phyloP scores from a whole-genome alignment of 1,140 invertebrate genomes.

The Chironomus striatipennis region DNA sequence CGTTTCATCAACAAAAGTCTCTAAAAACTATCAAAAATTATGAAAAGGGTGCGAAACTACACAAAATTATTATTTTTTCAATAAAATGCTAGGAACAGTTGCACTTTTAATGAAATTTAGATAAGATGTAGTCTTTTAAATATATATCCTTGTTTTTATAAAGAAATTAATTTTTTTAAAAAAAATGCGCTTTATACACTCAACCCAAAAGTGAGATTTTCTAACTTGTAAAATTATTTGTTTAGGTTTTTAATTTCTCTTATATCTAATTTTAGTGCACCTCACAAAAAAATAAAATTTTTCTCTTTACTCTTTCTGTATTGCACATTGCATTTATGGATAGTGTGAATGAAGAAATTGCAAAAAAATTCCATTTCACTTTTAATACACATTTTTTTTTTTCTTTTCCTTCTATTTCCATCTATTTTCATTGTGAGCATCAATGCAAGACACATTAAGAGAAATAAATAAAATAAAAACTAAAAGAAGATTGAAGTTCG shows the following conservation, averaged over 20 bases:
- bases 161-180: too few relatives aligned
- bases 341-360: neutral
- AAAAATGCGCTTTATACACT: too few relatives aligned
- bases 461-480: too few relatives aligned
- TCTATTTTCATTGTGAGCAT: neutral
- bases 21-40: too few relatives aligned
- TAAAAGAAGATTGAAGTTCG: neutral
- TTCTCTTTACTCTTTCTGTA: neutral
- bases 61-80: too few relatives aligned
- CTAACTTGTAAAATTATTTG: neutral
- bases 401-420: neutral
- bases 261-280: neutral
- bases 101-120: too few relatives aligned
- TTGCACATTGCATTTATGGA: neutral
- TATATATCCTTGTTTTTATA: too few relatives aligned
- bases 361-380: constrained; percentile 1
- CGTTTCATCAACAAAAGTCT: too few relatives aligned
- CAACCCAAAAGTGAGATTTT: too few relatives aligned
- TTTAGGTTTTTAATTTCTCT: neutral
- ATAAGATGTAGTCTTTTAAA: too few relatives aligned
- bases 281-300: neutral
- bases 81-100: too few relatives aligned
- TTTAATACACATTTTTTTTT: neutral
- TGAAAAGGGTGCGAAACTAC: too few relatives aligned
- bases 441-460: neutral